Conservation (phyloP, 1,140 invertebrate species). For the Sminthurides bifidus region DNA sequence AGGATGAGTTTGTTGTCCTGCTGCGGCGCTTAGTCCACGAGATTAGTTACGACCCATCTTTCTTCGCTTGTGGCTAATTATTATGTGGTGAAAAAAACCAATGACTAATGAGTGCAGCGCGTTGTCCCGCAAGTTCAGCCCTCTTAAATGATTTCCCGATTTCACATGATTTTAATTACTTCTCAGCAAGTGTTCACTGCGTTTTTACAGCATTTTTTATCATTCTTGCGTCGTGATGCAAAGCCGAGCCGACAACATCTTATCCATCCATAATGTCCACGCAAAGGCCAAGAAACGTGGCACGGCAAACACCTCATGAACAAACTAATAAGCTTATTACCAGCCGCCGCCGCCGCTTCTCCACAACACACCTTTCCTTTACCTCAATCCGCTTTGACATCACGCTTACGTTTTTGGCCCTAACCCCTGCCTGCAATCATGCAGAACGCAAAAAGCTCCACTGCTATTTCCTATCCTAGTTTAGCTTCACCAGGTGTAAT, state of each 20-base stretch:
- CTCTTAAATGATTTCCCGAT: conserved; percentile 19
- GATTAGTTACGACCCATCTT: conserved; percentile 29
- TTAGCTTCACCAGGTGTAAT: too few relatives aligned
- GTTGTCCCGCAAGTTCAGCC: conserved; percentile 9
- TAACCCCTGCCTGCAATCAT: too few relatives aligned
- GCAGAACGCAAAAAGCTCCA: too few relatives aligned
- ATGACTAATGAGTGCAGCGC: conserved; percentile 27
- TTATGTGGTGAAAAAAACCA: conserved; percentile 24
- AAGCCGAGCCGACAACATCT: neutral
- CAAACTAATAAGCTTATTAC: too few relatives aligned
- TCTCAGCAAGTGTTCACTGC: conserved; percentile 24
- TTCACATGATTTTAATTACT: conserved; percentile 30
- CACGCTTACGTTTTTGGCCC: too few relatives aligned
- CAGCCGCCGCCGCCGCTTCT: too few relatives aligned
- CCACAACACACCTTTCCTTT: too few relatives aligned
- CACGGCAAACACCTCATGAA: too few relatives aligned
- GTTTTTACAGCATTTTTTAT: conserved; percentile 14
- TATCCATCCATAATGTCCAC: neutral
- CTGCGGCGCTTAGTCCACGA: conserved; percentile 26
- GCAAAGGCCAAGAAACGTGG: too few relatives aligned
- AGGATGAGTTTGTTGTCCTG: conserved; percentile 21
- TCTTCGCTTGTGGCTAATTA: conserved; percentile 27
- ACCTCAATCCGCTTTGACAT: too few relatives aligned
- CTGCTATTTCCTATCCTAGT: too few relatives aligned
- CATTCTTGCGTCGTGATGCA: neutral